phyloP scores from a whole-genome alignment of 2,797 vertebrate genomes.

The Amazona finschi region DNA sequence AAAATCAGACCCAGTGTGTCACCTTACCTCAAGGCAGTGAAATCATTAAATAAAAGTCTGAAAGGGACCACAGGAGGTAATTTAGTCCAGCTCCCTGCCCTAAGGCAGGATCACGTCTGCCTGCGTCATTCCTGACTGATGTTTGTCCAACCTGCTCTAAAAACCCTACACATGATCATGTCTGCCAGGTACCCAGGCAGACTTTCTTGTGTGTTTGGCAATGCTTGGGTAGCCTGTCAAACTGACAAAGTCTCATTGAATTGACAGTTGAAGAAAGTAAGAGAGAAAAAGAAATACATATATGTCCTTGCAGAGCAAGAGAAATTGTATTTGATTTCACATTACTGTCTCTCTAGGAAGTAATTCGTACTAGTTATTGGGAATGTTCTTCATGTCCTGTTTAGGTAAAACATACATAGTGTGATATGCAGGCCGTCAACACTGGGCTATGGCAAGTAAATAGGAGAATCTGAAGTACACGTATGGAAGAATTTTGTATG shows the following conservation, averaged over 20 bases:
- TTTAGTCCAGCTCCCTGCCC: conserved; percentile 46
- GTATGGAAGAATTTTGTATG: not conserved
- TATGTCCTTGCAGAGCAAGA: not conserved
- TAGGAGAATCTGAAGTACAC: not conserved
- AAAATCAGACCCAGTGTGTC: conserved; percentile 41
- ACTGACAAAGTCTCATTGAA: not conserved
- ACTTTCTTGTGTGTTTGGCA: conserved; percentile 20
- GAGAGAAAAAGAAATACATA: not conserved
- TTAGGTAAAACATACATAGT: not conserved
- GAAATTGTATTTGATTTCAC: not conserved
- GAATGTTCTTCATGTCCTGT: not conserved
- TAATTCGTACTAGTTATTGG: not conserved
- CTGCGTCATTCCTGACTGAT: conserved; percentile 61
- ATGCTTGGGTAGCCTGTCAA: conserved; percentile 5
- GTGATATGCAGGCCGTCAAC: not conserved
- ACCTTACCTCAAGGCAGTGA: conserved; percentile 23
- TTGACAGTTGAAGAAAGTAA: not conserved
- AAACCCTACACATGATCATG: not conserved
- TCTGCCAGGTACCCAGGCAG: conserved; percentile 42
- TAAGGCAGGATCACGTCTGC: conserved; percentile 1
- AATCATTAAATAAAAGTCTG: conserved; percentile 31
- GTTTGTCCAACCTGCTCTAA: conserved; percentile 54
- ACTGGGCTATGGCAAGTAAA: not conserved
- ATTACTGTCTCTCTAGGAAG: not conserved
- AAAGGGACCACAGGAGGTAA: conserved; percentile 33